phyloP scores from a whole-genome alignment of 2,888 invertebrate genomes.

The Agrotis segetum region DNA sequence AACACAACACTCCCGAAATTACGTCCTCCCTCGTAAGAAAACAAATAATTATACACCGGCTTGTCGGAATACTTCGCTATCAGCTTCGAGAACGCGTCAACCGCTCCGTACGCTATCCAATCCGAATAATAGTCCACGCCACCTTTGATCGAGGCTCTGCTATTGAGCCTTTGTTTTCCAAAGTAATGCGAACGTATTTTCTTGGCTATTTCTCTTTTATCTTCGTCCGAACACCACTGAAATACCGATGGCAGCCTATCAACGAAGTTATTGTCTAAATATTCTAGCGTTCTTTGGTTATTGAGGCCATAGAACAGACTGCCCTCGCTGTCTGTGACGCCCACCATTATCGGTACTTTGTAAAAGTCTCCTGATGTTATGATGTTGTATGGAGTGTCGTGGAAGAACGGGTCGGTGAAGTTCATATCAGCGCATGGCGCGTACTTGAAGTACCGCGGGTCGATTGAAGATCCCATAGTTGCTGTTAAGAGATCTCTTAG shows the following conservation, averaged over 20 bases:
- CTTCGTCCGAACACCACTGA: conserved; percentile 77
- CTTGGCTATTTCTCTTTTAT: conserved; percentile 73
- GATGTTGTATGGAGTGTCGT: conserved; percentile 80
- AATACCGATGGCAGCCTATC: conserved; percentile 83
- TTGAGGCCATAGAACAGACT: conserved; percentile 82
- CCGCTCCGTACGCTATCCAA: conserved; percentile 79
- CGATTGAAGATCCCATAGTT: conserved; percentile 76
- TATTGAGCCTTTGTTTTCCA: conserved; percentile 69
- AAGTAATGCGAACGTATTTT: conserved; percentile 81
- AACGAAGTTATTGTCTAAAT: conserved; percentile 77
- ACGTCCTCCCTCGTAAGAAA: conserved; percentile 81
- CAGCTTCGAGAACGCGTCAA: conserved; percentile 77
- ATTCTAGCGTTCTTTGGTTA: conserved; percentile 71
- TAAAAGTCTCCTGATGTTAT: conserved; percentile 80
- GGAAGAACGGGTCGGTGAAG: conserved; percentile 81
- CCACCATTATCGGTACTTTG: conserved; percentile 83
- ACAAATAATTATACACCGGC: conserved; percentile 83
- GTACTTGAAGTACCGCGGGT: conserved; percentile 83
- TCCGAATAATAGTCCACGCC: conserved; percentile 81
- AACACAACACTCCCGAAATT: conserved; percentile 80
- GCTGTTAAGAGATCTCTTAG: conserved; percentile 73
- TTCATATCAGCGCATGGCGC: conserved; percentile 82
- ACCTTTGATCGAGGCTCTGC: conserved; percentile 67
- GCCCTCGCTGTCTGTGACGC: conserved; percentile 80
- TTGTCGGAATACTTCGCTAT: conserved; percentile 74